Conservation (phyloP, 1,140 invertebrate species). For the Manduca sexta region DNA sequence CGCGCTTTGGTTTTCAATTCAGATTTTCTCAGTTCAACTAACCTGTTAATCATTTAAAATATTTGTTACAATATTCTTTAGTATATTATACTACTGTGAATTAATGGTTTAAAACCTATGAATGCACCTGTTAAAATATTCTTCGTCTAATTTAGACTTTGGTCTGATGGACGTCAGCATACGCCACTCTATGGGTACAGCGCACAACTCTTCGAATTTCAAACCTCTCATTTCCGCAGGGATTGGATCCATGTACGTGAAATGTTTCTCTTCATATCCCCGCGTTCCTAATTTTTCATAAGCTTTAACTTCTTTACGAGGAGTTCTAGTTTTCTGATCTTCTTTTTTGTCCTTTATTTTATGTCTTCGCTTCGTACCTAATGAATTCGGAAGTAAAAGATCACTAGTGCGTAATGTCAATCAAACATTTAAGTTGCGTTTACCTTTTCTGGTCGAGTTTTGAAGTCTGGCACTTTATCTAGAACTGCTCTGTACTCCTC, state of each 20-base stretch:
- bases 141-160: slow-evolving; percentile 87
- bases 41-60: slow-evolving; percentile 55
- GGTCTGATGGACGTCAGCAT: slow-evolving; percentile 92
- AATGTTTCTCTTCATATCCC: slow-evolving; percentile 75
- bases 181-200: slow-evolving; percentile 93
- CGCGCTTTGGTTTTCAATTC: slow-evolving; percentile 78
- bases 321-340: slow-evolving; percentile 79
- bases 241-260: slow-evolving; percentile 84
- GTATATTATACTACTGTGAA: too few species aligned
- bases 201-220: slow-evolving; percentile 84
- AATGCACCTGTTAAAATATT: slow-evolving; percentile 88
- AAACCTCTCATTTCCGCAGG: slow-evolving; percentile 87
- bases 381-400: not conserved
- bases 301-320: slow-evolving; percentile 77
- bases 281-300: slow-evolving; percentile 69
- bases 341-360: slow-evolving; percentile 77
- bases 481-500: slow-evolving; percentile 88
- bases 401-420: not conserved
- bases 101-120: too few species aligned
- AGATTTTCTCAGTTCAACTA: slow-evolving; percentile 87
- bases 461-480: slow-evolving; percentile 91
- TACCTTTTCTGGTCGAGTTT: slow-evolving; percentile 91
- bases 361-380: slow-evolving; percentile 77
- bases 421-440: not conserved
- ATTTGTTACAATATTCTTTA: too few species aligned